Evolutionary conservation across 2,888 invertebrate species (phyloP).

Genomic region (Nineta flava): DNA sequence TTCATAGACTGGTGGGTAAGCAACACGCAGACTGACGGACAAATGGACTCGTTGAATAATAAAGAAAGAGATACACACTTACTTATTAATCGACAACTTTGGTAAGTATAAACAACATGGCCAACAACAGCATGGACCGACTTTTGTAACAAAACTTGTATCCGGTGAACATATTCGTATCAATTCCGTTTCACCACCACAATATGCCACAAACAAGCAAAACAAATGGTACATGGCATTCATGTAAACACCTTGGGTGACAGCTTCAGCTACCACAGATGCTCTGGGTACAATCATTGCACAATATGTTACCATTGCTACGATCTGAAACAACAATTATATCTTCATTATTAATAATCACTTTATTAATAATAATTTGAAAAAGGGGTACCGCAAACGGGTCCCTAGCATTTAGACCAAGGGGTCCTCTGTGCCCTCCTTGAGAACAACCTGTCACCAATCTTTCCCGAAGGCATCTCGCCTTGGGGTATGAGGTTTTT

Average conservation of each 20-base stretch:
- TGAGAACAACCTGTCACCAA: too few relatives aligned
- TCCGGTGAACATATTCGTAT: conserved; percentile 39
- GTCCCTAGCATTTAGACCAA: too few relatives aligned
- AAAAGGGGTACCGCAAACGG: too few relatives aligned
- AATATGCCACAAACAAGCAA: conserved; percentile 46
- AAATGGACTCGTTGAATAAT: too few relatives aligned
- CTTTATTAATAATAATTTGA: too few relatives aligned
- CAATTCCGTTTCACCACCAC: conserved; percentile 42
- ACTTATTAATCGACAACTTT: conserved; percentile 37
- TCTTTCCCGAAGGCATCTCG: too few relatives aligned
- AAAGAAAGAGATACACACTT: too few relatives aligned
- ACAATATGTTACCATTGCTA: conserved; percentile 37
- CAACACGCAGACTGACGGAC: too few relatives aligned
- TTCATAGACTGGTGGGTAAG: too few relatives aligned
- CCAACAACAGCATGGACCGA: conserved; percentile 59
- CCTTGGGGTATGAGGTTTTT: background rate
- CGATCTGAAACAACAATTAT: conserved; percentile 30
- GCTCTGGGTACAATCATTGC: conserved; percentile 43
- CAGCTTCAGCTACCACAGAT: conserved; percentile 48
- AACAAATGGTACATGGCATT: conserved; percentile 53
- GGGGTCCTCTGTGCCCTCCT: too few relatives aligned
- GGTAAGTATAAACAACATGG: conserved; percentile 47
- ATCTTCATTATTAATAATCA: conserved; percentile 3
- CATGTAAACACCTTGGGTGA: conserved; percentile 53
- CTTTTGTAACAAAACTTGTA: conserved; percentile 36